These are phyloP conservation scores for Stegostoma tigrinum DNA, from an alignment of 2,113 vertebrate species.

Conservation along the genomic window DNA sequence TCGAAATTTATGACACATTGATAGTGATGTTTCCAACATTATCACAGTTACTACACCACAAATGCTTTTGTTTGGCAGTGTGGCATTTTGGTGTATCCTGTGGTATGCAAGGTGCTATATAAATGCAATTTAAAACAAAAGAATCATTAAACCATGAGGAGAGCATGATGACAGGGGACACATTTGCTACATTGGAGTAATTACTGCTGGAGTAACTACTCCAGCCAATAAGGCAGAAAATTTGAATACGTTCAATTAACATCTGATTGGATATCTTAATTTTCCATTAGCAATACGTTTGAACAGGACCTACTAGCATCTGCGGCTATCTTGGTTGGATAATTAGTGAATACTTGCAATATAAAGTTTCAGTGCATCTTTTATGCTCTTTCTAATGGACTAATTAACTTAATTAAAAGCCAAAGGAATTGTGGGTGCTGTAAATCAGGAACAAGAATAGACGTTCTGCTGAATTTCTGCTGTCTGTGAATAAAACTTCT, in stretches of 20 bases:
- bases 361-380: background rate
- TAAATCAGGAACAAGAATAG: no score
- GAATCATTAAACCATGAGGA: background rate
- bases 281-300: background rate
- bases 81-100: no score
- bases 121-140: no score
- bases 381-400: background rate
- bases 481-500: no score
- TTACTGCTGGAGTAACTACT: background rate
- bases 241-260: background rate
- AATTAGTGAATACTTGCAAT: slow-evolving; percentile 13
- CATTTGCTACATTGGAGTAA: background rate
- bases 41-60: no score
- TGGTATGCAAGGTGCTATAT: no score
- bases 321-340: background rate
- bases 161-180: background rate
- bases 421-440: no score
- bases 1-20: no score
- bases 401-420: background rate
- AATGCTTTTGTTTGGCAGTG: no score
- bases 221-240: background rate
- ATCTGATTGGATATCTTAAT: slow-evolving; percentile 19
- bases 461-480: no score
- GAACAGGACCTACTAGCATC: background rate
- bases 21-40: no score